Evolutionary conservation across 2,797 vertebrate species (phyloP).

Genomic region (Enteromius afrohamiltoni): DNA sequence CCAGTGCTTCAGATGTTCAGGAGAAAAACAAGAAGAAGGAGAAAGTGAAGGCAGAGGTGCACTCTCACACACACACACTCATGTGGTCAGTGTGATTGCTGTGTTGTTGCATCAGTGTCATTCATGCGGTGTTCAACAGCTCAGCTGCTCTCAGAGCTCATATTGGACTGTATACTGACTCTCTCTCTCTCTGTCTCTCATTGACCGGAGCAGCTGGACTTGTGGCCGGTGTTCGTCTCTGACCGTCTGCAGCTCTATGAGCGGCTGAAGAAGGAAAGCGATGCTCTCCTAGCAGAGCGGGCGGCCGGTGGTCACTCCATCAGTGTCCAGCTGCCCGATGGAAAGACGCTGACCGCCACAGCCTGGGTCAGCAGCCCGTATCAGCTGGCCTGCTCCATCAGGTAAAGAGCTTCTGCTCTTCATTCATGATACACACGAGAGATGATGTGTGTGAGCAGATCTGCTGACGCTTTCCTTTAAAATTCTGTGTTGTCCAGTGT

Average conservation of each 20-base stretch:
- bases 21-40: constrained; percentile 73
- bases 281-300: constrained; percentile 76
- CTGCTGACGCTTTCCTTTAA: background rate
- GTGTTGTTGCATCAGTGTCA: background rate
- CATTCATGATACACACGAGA: background rate
- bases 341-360: constrained; percentile 74
- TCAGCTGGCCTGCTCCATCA: constrained; percentile 84
- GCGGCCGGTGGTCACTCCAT: constrained; percentile 75
- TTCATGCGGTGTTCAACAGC: background rate
- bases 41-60: constrained; percentile 62
- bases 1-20: constrained; percentile 52
- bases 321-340: constrained; percentile 79
- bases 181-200: no score
- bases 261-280: constrained; percentile 84
- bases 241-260: constrained; percentile 87
- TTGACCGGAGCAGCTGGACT: constrained; percentile 57
- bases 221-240: constrained; percentile 77
- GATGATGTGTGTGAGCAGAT: background rate
- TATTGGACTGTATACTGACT: background rate
- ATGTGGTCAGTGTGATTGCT: background rate
- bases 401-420: constrained; percentile 71
- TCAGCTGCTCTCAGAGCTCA: background rate
- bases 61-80: background rate
- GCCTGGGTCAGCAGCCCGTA: constrained; percentile 89
- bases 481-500: background rate